Evolutionary conservation across 1,140 invertebrate genomes (phyloP), one percentile per base, ranked within the genome.

Genomic region (Zaprionus nigranus): DNA sequence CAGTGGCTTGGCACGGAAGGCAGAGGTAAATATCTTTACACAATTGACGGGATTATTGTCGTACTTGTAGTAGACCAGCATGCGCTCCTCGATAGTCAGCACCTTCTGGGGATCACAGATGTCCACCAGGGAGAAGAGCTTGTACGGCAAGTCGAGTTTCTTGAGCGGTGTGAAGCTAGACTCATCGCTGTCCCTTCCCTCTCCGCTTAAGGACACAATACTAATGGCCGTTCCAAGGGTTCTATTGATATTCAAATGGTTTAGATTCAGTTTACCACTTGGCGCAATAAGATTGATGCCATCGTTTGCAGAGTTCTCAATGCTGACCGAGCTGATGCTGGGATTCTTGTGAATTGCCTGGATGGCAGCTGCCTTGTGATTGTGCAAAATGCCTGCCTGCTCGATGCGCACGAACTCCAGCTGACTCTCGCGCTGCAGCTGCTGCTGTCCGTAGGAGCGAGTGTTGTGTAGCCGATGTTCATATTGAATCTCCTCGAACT

Each of bases 1-100:
- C 88, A 98, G 95, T 7, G 96, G 96, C 91, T 98, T 98, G 0
- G 97, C 95, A 82, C 96, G 94, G 70, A 96, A 97, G 46, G 95
- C 94, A 78, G 96, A 98, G 46, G 96, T 96, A 82, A 99, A 99
- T 79, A 99, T 98, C 93, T 99, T 99, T 0, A 99, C 97, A 93
- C 99, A 99, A 92, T 99, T 99, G 0, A 99, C 96, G 0, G 98
- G 97, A 93, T 96, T 96, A 82, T 99, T 99, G 78, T 99, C 98
- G 81, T 99, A 99, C 92, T 99, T 99, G 93, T 99, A 99, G 92
- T 99, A 99, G 1, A 99, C 79, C 3, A 99, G 91, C 5, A 99
- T 95, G 64, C 98, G 94, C 86, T 99, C 98, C 92, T 98, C 96
- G 1, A 99, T 94, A 7, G 94, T 94, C 28, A 99, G 95, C 88